phyloP scores from a whole-genome alignment of 2,113 vertebrate species.

The Gobio gobio region DNA sequence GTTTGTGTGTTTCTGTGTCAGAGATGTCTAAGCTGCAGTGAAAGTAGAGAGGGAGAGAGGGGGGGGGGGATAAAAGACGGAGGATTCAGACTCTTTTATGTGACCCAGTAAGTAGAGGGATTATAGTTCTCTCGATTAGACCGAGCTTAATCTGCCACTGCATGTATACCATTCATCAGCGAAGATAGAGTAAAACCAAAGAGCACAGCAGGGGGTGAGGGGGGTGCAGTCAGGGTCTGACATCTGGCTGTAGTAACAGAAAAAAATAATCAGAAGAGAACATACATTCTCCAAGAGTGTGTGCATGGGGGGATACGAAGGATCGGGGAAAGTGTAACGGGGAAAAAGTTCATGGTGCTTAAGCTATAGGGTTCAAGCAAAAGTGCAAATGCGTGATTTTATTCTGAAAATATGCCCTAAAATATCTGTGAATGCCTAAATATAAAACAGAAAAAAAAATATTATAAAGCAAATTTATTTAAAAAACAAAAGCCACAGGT shows the following conservation, averaged over 20 bases:
- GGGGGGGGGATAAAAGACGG: neutral
- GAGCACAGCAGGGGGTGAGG: constrained; percentile 23
- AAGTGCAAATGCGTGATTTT: neutral
- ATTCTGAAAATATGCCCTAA: neutral
- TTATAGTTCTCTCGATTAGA: constrained; percentile 49
- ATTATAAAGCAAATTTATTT: neutral
- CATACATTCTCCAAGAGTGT: neutral
- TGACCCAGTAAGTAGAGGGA: constrained; percentile 55
- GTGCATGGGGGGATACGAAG: neutral
- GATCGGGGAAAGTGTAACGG: neutral
- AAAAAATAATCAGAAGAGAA: constrained; percentile 28
- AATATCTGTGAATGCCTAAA: neutral
- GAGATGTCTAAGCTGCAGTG: constrained; percentile 36
- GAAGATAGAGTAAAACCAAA: constrained; percentile 19
- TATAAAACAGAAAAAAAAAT: neutral
- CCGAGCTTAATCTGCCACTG: constrained; percentile 28
- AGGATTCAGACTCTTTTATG: constrained; percentile 40
- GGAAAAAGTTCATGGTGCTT: neutral
- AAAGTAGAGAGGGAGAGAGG: neutral
- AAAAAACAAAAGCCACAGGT: neutral
- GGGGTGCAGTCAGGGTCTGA: neutral
- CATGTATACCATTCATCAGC: constrained; percentile 41
- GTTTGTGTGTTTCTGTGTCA: constrained; percentile 54
- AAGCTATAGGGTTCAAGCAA: neutral
- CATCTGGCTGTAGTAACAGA: constrained; percentile 22